These are phyloP conservation scores for Microtus pennsylvanicus DNA, from an alignment of 2,113 vertebrate species.

Conservation along the genomic window DNA sequence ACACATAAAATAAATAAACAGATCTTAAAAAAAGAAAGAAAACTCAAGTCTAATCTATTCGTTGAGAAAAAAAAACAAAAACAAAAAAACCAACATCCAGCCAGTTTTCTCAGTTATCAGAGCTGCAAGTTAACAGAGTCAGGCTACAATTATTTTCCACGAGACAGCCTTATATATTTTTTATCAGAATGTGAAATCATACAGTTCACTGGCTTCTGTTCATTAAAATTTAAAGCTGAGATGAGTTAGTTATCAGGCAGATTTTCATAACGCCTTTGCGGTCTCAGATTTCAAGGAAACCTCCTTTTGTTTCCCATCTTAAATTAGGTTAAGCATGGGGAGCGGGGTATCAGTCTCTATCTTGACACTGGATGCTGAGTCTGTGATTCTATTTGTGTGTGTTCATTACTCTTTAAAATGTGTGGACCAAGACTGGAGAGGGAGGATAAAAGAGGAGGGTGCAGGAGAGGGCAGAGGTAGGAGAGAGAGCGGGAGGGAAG, in stretches of 20 bases:
- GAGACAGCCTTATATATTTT: constrained; percentile 52
- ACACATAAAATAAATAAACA: background rate
- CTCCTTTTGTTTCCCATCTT: background rate
- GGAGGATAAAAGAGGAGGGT: background rate
- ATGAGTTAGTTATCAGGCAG: constrained; percentile 29
- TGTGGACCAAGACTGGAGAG: constrained; percentile 26
- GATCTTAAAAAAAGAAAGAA: background rate
- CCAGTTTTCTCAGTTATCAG: constrained; percentile 14
- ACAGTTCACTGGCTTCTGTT: constrained; percentile 55
- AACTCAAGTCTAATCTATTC: constrained; percentile 50
- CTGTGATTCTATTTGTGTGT: constrained; percentile 5
- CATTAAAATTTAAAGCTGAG: constrained; percentile 69
- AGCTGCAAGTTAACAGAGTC: background rate
- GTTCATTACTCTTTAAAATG: constrained; percentile 21
- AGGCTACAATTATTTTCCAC: constrained; percentile 52
- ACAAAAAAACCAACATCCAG: constrained; percentile 10
- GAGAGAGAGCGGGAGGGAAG: background rate
- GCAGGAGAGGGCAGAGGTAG: too few relatives aligned
- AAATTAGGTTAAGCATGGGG: background rate
- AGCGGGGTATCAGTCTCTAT: background rate
- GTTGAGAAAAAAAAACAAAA: background rate
- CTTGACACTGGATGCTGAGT: constrained; percentile 3
- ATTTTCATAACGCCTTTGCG: constrained; percentile 37
- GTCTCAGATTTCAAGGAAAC: constrained; percentile 45
- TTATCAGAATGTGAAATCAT: constrained; percentile 65